A percentile compares a stretch with the other conserved stretches of the same genome.
These are phyloP conservation scores for Neuroscelio doddi DNA, from an alignment of 2,888 invertebrate genomes.

Conservation along the genomic window DNA sequence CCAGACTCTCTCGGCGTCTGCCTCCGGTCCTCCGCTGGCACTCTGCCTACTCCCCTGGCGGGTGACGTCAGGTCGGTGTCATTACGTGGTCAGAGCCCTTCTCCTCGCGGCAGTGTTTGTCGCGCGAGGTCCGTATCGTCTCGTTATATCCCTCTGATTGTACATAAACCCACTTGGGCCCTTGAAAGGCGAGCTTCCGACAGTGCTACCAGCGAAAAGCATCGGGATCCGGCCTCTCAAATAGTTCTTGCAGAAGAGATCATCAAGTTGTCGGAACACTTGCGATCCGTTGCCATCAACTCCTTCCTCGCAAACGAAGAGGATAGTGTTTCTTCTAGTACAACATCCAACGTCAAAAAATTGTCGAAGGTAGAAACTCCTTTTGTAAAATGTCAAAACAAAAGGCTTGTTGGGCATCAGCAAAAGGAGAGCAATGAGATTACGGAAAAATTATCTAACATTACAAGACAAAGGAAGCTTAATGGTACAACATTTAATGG, in stretches of 20 bases:
- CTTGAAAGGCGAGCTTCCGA: slow-evolving; percentile 86
- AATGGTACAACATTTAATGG: slow-evolving; percentile 68
- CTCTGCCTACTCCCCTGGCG: background rate
- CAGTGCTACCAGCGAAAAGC: slow-evolving; percentile 67
- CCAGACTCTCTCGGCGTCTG: too few species aligned
- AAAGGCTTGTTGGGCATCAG: background rate
- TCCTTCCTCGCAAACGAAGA: slow-evolving; percentile 26
- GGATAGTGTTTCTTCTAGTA: too few species aligned
- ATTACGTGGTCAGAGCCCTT: slow-evolving; percentile 83
- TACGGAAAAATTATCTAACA: slow-evolving; percentile 63
- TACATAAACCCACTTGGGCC: slow-evolving; percentile 60
- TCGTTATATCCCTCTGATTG: slow-evolving; percentile 18
- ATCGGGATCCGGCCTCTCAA: slow-evolving; percentile 62
- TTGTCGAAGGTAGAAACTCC: slow-evolving; percentile 4
- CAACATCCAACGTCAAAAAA: background rate
- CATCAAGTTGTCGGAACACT: slow-evolving; percentile 85
- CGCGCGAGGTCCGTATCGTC: slow-evolving; percentile 73
- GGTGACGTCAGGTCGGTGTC: slow-evolving; percentile 54
- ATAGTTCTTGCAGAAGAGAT: slow-evolving; percentile 84
- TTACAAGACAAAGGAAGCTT: slow-evolving; percentile 59
- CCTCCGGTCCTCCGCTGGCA: too few species aligned
- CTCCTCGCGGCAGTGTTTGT: slow-evolving; percentile 83
- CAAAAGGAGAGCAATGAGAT: slow-evolving; percentile 62
- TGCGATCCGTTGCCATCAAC: slow-evolving; percentile 68
- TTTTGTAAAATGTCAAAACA: background rate